Evolutionary conservation across 2,113 vertebrate genomes (phyloP).

Genomic region (Sander vitreus): DNA sequence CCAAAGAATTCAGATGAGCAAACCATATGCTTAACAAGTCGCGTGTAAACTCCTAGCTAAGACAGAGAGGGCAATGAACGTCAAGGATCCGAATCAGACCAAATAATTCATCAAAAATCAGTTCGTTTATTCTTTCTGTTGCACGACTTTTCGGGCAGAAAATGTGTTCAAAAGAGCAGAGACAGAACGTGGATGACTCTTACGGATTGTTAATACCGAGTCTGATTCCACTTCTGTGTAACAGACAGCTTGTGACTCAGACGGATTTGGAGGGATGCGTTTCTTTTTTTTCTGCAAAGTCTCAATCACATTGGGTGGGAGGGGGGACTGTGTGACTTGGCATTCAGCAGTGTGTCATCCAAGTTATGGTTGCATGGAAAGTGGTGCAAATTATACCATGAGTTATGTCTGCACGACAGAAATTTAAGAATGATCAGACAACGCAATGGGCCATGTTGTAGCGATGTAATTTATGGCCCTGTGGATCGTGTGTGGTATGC

Average conservation of each 20-base stretch:
- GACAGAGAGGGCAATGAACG: constrained; percentile 32
- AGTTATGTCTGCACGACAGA: constrained; percentile 33
- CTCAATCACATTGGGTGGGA: constrained; percentile 6
- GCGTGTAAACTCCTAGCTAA: constrained; percentile 40
- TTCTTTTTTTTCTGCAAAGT: constrained; percentile 30
- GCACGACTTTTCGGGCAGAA: background rate
- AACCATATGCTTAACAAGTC: constrained; percentile 77
- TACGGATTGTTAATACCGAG: background rate
- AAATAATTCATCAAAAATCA: background rate
- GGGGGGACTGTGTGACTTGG: constrained; percentile 10
- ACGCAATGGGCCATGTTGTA: constrained; percentile 33
- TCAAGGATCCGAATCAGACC: constrained; percentile 18
- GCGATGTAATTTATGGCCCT: constrained; percentile 34
- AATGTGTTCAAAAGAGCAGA: constrained; percentile 1
- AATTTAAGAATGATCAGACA: constrained; percentile 45
- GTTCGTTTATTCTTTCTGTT: constrained; percentile 5
- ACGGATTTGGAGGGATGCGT: background rate
- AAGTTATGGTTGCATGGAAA: constrained; percentile 41
- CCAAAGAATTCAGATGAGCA: constrained; percentile 81
- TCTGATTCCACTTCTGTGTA: background rate
- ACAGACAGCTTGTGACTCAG: constrained; percentile 7
- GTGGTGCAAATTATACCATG: constrained; percentile 26
- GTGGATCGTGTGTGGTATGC: constrained; percentile 15
- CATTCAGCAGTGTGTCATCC: constrained; percentile 1
- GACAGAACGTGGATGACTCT: background rate